Evolutionary conservation across 2,113 vertebrate genomes (phyloP).

Genomic region (Catagonus wagneri): DNA sequence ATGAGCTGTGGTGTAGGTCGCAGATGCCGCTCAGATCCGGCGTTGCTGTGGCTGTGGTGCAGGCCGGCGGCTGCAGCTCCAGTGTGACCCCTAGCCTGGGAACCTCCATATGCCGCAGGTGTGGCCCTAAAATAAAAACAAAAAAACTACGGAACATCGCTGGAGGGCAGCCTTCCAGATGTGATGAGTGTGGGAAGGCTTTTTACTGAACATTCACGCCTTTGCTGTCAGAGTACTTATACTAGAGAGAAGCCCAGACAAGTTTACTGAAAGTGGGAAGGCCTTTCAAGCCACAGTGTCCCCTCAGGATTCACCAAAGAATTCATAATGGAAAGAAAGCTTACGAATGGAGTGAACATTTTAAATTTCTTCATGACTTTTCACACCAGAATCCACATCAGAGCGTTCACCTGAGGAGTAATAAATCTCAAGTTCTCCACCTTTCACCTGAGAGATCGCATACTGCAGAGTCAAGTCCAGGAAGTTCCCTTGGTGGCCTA

Average conservation of each 20-base stretch:
- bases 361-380: neutral
- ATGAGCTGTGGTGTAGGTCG: no score
- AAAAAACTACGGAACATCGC: neutral
- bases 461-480: neutral
- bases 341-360: neutral
- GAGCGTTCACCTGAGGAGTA: neutral
- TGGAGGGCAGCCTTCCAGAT: neutral
- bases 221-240: neutral
- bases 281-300: neutral
- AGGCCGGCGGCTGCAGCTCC: no score
- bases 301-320: neutral
- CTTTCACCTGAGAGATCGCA: neutral
- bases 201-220: neutral
- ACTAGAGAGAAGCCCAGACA: neutral
- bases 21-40: no score
- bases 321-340: neutral
- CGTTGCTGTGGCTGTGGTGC: no score
- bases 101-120: no score
- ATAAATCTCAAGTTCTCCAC: neutral
- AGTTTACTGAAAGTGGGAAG: neutral
- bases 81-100: no score
- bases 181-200: neutral
- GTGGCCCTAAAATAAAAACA: no score
- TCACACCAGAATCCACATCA: neutral
- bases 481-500: no score